Percentiles rank a stretch among this genome's conserved stretches.
Conservation (phyloP, 1,140 invertebrate species). For the Anthonomus grandis region DNA sequence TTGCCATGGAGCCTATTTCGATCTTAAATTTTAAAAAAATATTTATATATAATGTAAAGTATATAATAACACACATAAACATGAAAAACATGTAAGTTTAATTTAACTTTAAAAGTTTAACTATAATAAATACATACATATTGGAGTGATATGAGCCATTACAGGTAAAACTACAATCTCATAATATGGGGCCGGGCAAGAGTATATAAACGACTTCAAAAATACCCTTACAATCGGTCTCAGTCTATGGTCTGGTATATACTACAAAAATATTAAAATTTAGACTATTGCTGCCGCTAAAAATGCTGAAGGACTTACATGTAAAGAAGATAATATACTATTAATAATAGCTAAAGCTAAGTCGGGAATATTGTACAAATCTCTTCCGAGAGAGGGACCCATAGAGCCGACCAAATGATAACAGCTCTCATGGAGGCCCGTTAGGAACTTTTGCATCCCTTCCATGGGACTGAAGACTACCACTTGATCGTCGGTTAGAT, state of each 20-base stretch:
- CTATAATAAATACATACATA: constrained; percentile 65
- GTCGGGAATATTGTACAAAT: constrained; percentile 73
- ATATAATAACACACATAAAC: background rate
- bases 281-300: background rate
- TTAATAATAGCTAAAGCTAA: constrained; percentile 58
- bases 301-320: constrained; percentile 48
- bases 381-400: constrained; percentile 74
- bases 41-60: background rate
- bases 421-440: constrained; percentile 65
- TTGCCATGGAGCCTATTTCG: constrained; percentile 68
- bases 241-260: constrained; percentile 80
- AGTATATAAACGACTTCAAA: constrained; percentile 79
- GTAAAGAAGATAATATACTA: constrained; percentile 67
- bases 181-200: constrained; percentile 76
- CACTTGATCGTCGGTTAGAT: constrained; percentile 50
- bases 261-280: constrained; percentile 43
- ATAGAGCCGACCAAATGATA: constrained; percentile 77
- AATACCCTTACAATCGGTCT: constrained; percentile 79
- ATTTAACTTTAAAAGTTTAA: too few relatives aligned
- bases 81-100: too few relatives aligned
- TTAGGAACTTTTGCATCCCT: constrained; percentile 79
- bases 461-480: constrained; percentile 59
- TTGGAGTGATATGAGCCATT: constrained; percentile 69
- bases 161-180: constrained; percentile 73
- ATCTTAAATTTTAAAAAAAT: constrained; percentile 54